Percentiles rank a stretch among this genome's conserved stretches.
phyloP scores from a whole-genome alignment of 2,888 invertebrate species.

The Mesoligia furuncula region DNA sequence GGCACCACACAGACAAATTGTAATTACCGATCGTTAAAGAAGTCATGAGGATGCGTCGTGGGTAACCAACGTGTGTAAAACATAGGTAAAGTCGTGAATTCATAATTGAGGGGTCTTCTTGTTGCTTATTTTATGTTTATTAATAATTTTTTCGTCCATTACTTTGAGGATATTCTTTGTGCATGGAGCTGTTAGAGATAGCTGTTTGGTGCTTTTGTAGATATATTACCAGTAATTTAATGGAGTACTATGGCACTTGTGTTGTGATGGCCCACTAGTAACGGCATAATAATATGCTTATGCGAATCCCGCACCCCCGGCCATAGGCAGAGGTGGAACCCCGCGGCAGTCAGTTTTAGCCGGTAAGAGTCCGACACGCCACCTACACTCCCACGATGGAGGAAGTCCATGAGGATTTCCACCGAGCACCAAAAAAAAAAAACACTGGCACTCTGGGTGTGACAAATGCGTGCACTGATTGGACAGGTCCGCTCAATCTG shows the following conservation, averaged over 20 bases:
- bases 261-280: neutral
- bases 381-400: too few species aligned
- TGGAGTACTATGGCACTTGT: neutral
- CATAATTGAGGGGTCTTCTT: neutral
- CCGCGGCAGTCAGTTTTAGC: too few species aligned
- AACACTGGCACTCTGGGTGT: too few species aligned
- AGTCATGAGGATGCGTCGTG: neutral
- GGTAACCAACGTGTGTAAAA: neutral
- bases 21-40: neutral
- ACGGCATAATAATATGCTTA: too few species aligned
- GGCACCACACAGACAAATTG: too few species aligned
- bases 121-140: neutral
- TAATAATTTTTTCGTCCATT: neutral
- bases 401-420: too few species aligned
- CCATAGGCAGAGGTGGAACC: too few species aligned
- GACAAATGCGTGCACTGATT: too few species aligned
- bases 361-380: too few species aligned
- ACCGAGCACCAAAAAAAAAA: too few species aligned
- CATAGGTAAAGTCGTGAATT: neutral
- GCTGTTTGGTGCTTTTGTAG: neutral
- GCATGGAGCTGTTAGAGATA: neutral
- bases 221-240: neutral
- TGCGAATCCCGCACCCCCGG: too few species aligned
- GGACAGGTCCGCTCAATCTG: too few species aligned
- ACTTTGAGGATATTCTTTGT: neutral